phyloP scores from a whole-genome alignment of 2,797 vertebrate genomes.

The Hipposideros larvatus region DNA sequence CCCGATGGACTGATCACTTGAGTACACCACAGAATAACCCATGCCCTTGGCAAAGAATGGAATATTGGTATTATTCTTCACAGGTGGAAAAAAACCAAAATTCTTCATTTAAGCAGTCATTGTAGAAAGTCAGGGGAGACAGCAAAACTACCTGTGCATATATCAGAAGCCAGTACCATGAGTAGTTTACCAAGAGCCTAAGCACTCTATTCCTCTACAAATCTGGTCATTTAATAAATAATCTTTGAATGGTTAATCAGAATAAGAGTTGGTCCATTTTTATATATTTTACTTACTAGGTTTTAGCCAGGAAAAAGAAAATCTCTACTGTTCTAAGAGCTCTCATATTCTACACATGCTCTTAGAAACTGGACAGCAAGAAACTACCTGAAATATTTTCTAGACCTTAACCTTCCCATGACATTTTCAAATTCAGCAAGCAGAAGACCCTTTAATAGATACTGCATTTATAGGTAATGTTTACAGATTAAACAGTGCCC shows the following conservation, averaged over 20 bases:
- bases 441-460: constrained; percentile 46
- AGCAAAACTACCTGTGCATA: neutral
- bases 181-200: neutral
- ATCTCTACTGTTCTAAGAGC: neutral
- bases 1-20: constrained; percentile 6
- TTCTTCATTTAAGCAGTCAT: neutral
- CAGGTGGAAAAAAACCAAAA: neutral
- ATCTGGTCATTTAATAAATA: neutral
- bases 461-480: constrained; percentile 3
- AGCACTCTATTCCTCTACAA: neutral
- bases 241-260: neutral
- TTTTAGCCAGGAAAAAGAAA: constrained; percentile 11
- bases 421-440: constrained; percentile 60
- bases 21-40: constrained; percentile 46
- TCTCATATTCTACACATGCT: neutral
- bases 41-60: constrained; percentile 45
- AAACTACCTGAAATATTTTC: neutral
- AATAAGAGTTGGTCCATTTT: neutral
- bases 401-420: neutral
- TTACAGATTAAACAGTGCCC: constrained; percentile 62
- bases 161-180: neutral
- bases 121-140: neutral
- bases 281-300: neutral
- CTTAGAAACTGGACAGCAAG: constrained; percentile 16
- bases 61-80: constrained; percentile 31